Conservation (phyloP, 2,888 invertebrate species). For the Cataglyphis altisquamis region DNA sequence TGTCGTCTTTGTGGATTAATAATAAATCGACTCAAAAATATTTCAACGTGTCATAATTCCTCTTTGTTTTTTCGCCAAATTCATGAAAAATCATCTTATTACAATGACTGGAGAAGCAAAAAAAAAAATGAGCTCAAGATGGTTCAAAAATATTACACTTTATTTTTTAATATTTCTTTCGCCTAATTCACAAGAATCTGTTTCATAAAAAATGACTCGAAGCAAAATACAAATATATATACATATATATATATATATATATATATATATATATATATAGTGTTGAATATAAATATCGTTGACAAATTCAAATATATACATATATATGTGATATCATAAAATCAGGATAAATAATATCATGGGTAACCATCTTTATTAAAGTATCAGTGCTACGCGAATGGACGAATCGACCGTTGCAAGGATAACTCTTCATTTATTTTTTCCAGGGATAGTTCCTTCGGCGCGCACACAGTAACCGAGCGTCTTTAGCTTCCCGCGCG, state of each 20-base stretch:
- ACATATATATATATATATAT: no score
- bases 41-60: neutral
- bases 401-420: slow-evolving; percentile 5
- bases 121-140: no score
- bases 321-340: neutral
- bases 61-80: no score
- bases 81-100: no score
- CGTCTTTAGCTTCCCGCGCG: slow-evolving; percentile 70
- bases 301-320: neutral
- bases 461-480: slow-evolving; percentile 6
- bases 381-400: neutral
- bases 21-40: neutral
- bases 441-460: neutral
- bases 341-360: neutral
- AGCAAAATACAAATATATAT: neutral
- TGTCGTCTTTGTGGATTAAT: neutral
- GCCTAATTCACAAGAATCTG: neutral
- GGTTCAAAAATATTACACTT: no score
- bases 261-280: neutral
- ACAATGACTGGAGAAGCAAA: no score
- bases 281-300: neutral
- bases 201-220: neutral
- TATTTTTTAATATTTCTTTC: no score
- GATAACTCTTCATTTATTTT: no score
- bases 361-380: neutral